A percentile compares a stretch with the other conserved stretches of the same genome.
Evolutionary conservation across 2,797 vertebrate species (phyloP).

Genomic region (Protosalanx chinensis): DNA sequence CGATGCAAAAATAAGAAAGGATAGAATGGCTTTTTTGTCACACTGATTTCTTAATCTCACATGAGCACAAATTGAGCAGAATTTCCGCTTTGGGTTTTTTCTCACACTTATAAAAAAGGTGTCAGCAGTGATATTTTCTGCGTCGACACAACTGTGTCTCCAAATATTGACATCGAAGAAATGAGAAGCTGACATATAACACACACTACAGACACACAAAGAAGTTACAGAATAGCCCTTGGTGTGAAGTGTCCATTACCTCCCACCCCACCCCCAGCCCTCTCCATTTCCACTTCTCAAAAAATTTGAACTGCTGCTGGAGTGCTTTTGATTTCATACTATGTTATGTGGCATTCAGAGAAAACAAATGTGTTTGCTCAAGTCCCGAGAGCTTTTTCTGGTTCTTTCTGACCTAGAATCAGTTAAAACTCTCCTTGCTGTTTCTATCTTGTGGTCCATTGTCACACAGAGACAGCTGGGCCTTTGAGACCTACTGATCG

Average conservation of each 20-base stretch:
- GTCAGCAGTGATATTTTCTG: conserved; percentile 7
- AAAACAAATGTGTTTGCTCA: conserved; percentile 4
- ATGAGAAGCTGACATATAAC: conserved; percentile 62
- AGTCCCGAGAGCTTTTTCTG: neutral
- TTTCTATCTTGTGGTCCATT: neutral
- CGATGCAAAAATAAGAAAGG: conserved; percentile 15
- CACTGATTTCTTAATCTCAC: conserved; percentile 29
- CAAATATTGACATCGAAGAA: conserved; percentile 49
- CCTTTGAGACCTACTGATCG: too few relatives aligned
- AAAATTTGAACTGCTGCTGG: conserved; percentile 59
- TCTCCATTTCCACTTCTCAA: conserved; percentile 16
- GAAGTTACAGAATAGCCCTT: conserved; percentile 77
- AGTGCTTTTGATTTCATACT: conserved; percentile 38
- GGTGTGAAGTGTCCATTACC: conserved; percentile 67
- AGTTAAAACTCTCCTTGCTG: too few relatives aligned
- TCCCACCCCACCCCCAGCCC: conserved; percentile 15
- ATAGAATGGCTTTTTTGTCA: conserved; percentile 26
- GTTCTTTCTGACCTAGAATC: neutral
- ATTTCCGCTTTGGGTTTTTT: conserved; percentile 46
- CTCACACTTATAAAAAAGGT: conserved; percentile 35
- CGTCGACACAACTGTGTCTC: conserved; percentile 53
- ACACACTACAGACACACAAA: conserved; percentile 69
- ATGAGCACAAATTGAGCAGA: conserved; percentile 43
- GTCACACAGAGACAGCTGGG: neutral
- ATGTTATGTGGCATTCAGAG: conserved; percentile 34